Conservation (phyloP, 30 jellyfish, hydroid and myxozoan species). For the Cassiopea andromeda region DNA sequence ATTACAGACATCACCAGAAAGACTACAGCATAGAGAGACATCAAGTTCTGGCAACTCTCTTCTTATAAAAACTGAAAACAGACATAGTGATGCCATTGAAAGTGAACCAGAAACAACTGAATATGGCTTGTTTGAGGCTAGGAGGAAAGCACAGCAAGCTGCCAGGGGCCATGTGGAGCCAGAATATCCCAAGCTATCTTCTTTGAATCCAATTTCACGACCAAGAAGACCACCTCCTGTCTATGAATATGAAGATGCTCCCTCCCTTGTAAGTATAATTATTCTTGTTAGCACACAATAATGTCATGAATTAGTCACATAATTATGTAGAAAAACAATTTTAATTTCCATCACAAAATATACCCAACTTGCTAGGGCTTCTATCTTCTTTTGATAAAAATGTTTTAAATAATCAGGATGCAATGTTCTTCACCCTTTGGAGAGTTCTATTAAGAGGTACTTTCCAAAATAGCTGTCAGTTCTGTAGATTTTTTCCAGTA, state of each 20-base stretch:
- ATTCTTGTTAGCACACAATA: too few species aligned
- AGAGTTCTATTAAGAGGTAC: too few species aligned
- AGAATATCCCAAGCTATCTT: slow-evolving; percentile 33
- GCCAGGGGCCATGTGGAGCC: slow-evolving; percentile 1
- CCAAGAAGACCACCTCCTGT: slow-evolving; percentile 57
- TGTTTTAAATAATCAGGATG: too few species aligned
- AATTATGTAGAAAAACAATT: too few species aligned
- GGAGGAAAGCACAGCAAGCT: slow-evolving; percentile 59
- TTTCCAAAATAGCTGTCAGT: too few species aligned
- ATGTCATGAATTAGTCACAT: too few species aligned
- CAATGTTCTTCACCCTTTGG: too few species aligned
- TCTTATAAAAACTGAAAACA: slow-evolving; percentile 16
- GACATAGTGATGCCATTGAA: neutral
- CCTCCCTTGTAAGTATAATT: neutral
- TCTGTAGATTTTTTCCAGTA: too few species aligned
- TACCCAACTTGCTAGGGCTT: too few species aligned
- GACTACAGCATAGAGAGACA: slow-evolving; percentile 43
- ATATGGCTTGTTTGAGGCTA: slow-evolving; percentile 58
- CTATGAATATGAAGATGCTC: neutral
- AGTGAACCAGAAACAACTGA: slow-evolving; percentile 27
- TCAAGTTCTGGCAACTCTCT: slow-evolving; percentile 21
- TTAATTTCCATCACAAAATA: too few species aligned
- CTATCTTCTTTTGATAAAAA: too few species aligned
- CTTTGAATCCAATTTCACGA: slow-evolving; percentile 64
- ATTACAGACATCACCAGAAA: slow-evolving; percentile 48